A percentile compares a stretch with the other conserved stretches of the same genome.
Evolutionary conservation across 1,140 invertebrate species (phyloP).

Genomic region (Glomeris maerens): DNA sequence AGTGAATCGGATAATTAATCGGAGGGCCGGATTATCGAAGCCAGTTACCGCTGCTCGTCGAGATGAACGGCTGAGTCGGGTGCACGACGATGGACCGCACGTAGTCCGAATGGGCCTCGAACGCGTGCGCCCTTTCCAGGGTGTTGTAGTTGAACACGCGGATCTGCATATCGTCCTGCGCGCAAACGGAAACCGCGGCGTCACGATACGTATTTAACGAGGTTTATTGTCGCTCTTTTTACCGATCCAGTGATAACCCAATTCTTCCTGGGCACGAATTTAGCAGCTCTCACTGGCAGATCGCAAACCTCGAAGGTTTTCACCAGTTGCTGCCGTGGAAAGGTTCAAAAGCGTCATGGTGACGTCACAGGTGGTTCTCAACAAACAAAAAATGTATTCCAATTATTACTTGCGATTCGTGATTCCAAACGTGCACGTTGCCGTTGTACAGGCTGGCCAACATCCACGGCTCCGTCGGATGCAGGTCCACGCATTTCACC

Average conservation of each 20-base stretch:
- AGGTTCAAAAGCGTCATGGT: no score
- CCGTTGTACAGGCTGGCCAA: constrained; percentile 95
- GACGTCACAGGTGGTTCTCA: no score
- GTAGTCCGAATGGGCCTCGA: constrained; percentile 98
- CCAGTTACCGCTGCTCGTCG: constrained; percentile 79
- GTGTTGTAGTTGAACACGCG: constrained; percentile 99
- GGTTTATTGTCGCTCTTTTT: constrained; percentile 44
- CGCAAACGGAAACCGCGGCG: neutral
- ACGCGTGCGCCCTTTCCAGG: constrained; percentile 82
- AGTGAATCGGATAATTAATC: neutral
- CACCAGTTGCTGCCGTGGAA: constrained; percentile 47
- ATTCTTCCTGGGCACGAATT: constrained; percentile 94
- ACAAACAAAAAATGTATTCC: neutral
- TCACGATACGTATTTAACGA: neutral
- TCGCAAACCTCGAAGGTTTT: constrained; percentile 96
- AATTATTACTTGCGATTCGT: constrained; percentile 61
- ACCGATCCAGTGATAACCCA: constrained; percentile 96
- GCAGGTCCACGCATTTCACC: constrained; percentile 94
- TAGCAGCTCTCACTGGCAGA: constrained; percentile 82
- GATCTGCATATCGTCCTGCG: constrained; percentile 49
- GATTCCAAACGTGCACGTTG: constrained; percentile 98
- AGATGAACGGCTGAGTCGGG: constrained; percentile 89
- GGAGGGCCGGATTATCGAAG: neutral
- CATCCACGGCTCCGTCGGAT: constrained; percentile 97
- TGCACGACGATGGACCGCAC: constrained; percentile 91